These are phyloP conservation scores for Nomada lathburiana DNA, from an alignment of 2,888 invertebrate species.

Conservation along the genomic window DNA sequence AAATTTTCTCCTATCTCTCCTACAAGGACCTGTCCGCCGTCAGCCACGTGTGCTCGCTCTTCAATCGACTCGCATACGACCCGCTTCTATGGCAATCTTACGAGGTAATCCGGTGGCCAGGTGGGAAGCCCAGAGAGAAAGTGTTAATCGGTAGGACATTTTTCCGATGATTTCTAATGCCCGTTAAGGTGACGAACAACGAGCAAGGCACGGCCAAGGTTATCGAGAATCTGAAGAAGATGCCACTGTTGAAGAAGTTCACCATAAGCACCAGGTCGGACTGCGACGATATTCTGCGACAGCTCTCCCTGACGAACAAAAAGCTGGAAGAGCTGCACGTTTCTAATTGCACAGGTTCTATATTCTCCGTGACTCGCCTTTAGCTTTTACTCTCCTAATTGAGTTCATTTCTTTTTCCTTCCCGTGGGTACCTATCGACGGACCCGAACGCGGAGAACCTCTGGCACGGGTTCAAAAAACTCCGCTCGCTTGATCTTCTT, in stretches of 20 bases:
- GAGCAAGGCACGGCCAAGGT: constrained; percentile 67
- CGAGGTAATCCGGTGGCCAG: constrained; percentile 66
- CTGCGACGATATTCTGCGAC: constrained; percentile 76
- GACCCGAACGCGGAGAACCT: constrained; percentile 1
- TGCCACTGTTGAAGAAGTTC: constrained; percentile 74
- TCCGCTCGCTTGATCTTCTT: not conserved
- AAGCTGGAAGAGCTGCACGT: constrained; percentile 73
- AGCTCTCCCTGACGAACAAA: constrained; percentile 77
- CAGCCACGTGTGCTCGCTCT: constrained; percentile 69
- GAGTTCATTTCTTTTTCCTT: not conserved
- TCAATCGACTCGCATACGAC: constrained; percentile 68
- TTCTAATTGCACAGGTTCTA: constrained; percentile 71
- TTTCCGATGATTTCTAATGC: not conserved
- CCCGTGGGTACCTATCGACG: not conserved
- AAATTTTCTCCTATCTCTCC: constrained; percentile 75
- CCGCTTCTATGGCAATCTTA: constrained; percentile 75
- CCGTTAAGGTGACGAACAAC: constrained; percentile 66
- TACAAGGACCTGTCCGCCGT: constrained; percentile 70
- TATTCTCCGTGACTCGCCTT: not conserved
- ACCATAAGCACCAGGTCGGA: constrained; percentile 70
- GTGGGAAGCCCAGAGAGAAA: not conserved
- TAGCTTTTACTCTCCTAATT: constrained; percentile 18
- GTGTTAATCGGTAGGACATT: not conserved
- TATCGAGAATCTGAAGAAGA: constrained; percentile 74
- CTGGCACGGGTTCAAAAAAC: constrained; percentile 54